phyloP scores from a whole-genome alignment of 2,797 vertebrate species.

The Naso thynnoides region DNA sequence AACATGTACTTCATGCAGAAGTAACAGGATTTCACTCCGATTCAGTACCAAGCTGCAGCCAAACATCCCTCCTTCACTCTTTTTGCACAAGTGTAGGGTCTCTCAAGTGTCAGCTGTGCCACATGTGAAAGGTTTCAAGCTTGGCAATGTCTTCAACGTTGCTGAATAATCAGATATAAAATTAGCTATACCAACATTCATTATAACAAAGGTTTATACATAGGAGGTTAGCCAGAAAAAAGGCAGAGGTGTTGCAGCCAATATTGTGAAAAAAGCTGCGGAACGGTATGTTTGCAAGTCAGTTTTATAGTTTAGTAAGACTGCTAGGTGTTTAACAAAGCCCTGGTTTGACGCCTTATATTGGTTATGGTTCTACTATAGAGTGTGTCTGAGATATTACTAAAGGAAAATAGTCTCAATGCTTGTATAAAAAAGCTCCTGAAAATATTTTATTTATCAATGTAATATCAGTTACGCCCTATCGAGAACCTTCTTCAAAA shows the following conservation, averaged over 20 bases:
- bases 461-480: not conserved
- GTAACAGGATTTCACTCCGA: not conserved
- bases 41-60: constrained; percentile 1
- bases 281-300: constrained; percentile 65
- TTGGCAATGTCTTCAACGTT: constrained; percentile 20
- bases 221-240: constrained; percentile 48
- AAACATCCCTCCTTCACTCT: constrained; percentile 14
- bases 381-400: constrained; percentile 26
- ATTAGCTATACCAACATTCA: constrained; percentile 59
- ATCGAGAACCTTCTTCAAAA: constrained; percentile 8
- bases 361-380: constrained; percentile 26
- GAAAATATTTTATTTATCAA: constrained; percentile 1
- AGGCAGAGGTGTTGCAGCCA: constrained; percentile 50
- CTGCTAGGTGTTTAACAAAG: constrained; percentile 60
- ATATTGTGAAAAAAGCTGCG: constrained; percentile 62
- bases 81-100: constrained; percentile 15
- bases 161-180: constrained; percentile 46
- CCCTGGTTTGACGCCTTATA: constrained; percentile 60
- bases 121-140: constrained; percentile 40
- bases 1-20: not conserved
- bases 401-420: constrained; percentile 38
- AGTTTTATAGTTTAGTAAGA: constrained; percentile 65
- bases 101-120: constrained; percentile 13
- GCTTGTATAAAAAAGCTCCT: constrained; percentile 24
- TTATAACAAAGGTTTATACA: constrained; percentile 58